These are phyloP conservation scores for Crossaster papposus DNA, from an alignment of 53 echinoderm and acorn worm species.

Conservation along the genomic window DNA sequence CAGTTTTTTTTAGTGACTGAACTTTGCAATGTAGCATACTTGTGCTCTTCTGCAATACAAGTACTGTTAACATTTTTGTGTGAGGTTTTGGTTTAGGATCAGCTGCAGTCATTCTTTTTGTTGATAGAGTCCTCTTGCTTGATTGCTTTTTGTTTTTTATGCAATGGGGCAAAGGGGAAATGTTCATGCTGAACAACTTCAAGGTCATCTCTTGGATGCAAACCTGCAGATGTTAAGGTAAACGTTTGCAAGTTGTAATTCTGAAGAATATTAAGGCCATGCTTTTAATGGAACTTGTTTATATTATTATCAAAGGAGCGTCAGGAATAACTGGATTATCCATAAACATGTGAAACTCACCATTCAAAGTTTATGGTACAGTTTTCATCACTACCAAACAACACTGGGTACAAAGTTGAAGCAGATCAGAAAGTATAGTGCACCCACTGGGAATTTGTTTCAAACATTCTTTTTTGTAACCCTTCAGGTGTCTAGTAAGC, in stretches of 20 bases:
- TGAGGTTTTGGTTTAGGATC: background rate
- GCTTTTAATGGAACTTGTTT: too few relatives aligned
- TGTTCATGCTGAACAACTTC: conserved; percentile 33
- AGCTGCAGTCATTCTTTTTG: background rate
- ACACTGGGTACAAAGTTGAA: too few relatives aligned
- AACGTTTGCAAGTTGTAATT: background rate
- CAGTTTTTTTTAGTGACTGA: conserved; percentile 58
- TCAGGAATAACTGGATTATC: too few relatives aligned
- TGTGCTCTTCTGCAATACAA: conserved; percentile 25
- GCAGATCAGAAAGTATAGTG: too few relatives aligned
- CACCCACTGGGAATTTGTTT: too few relatives aligned
- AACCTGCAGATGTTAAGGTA: conserved; percentile 44
- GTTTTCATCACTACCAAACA: too few relatives aligned
- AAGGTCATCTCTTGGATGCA: conserved; percentile 57
- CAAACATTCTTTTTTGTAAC: too few relatives aligned
- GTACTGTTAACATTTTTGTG: background rate
- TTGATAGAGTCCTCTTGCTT: conserved; percentile 50
- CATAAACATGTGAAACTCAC: too few relatives aligned
- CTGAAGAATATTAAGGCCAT: too few relatives aligned
- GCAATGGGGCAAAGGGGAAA: conserved; percentile 45
- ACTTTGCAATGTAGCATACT: conserved; percentile 33
- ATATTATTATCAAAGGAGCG: too few relatives aligned
- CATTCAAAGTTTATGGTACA: too few relatives aligned
- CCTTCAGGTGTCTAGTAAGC: too few relatives aligned
- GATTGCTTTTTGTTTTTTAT: conserved; percentile 38